Evolutionary conservation across 2,888 invertebrate genomes (phyloP).

Genomic region (Trichogramma evanescens): DNA sequence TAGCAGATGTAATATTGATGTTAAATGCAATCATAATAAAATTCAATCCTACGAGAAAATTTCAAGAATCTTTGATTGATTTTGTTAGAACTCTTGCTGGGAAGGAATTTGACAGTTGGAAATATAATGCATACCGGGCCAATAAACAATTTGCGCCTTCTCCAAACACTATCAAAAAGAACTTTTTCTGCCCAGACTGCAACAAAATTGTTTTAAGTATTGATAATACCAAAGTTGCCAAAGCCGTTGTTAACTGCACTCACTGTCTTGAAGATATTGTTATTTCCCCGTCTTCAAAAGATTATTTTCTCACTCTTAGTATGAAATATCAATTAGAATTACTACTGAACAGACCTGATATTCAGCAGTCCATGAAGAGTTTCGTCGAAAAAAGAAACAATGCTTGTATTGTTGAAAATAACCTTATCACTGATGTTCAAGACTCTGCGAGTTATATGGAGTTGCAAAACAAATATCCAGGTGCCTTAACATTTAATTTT

Average conservation of each 20-base stretch:
- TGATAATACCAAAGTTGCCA: not conserved
- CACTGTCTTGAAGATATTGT: not conserved
- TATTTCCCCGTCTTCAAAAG: not conserved
- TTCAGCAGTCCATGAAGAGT: not conserved
- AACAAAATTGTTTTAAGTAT: slow-evolving; percentile 6
- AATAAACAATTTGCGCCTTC: not conserved
- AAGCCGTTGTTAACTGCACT: not conserved
- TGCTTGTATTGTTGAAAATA: no score
- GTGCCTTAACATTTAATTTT: not conserved
- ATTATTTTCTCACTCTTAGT: not conserved
- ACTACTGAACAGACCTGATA: not conserved
- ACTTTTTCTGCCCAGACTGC: slow-evolving; percentile 15
- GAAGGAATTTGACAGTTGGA: not conserved
- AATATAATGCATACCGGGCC: not conserved
- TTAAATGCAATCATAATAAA: not conserved
- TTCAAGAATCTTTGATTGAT: not conserved
- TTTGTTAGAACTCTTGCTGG: not conserved
- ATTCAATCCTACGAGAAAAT: not conserved
- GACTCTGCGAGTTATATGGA: not conserved
- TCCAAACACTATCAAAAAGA: not conserved
- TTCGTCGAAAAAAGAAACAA: no score
- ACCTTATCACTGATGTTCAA: not conserved
- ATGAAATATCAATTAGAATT: not conserved
- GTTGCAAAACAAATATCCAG: not conserved
- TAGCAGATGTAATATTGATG: not conserved